Conservation (phyloP, 2,888 invertebrate genomes). For the Helleia helle region DNA sequence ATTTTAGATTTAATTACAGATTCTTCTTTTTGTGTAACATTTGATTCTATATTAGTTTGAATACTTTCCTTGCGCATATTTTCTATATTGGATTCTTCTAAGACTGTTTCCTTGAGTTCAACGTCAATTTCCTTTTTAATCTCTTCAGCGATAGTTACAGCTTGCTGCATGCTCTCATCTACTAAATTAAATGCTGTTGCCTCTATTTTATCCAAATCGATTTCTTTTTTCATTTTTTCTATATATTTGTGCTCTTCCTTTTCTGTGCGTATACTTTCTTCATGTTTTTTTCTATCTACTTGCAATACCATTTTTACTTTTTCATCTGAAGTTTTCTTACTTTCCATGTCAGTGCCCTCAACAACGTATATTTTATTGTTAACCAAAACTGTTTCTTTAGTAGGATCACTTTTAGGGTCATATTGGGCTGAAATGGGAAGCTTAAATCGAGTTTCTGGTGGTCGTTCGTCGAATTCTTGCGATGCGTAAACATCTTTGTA, state of each 20-base stretch:
- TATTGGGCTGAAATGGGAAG: conserved; percentile 53
- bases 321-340: not conserved
- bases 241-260: conserved; percentile 18
- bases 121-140: conserved; percentile 44
- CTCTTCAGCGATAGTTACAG: conserved; percentile 43
- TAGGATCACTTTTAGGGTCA: conserved; percentile 37
- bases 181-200: conserved; percentile 42
- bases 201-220: conserved; percentile 43
- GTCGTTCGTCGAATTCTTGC: conserved; percentile 23
- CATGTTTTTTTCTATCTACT: not conserved
- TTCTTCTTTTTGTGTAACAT: not conserved
- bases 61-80: not conserved
- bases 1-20: not conserved
- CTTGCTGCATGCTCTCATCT: conserved; percentile 48
- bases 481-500: conserved; percentile 42
- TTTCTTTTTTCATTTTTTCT: conserved; percentile 33
- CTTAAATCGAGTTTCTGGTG: conserved; percentile 40
- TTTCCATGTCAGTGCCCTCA: conserved; percentile 11
- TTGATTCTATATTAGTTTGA: not conserved
- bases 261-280: conserved; percentile 10
- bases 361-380: conserved; percentile 13
- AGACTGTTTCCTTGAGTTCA: conserved; percentile 24
- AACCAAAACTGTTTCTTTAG: conserved; percentile 14
- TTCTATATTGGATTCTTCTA: not conserved
- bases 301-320: conserved; percentile 5